Evolutionary conservation across 2,113 vertebrate genomes (phyloP).

Genomic region (Bufo bufo): DNA sequence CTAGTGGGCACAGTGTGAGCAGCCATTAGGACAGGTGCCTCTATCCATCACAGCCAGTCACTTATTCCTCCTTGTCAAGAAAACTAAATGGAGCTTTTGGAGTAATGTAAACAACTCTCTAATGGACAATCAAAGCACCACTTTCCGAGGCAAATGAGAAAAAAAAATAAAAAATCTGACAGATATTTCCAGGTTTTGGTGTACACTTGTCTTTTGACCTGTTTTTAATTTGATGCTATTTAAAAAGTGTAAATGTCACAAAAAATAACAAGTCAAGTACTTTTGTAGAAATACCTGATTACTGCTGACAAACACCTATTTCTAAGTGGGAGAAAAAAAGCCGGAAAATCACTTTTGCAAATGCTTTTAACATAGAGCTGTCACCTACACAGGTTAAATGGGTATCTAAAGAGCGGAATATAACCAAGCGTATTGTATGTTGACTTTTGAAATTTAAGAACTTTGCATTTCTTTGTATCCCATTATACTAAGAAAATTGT

Average conservation of each 20-base stretch:
- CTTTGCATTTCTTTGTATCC: no score
- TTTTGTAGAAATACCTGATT: constrained; percentile 62
- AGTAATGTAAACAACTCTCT: constrained; percentile 99
- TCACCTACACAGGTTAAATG: not conserved
- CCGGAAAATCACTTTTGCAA: not conserved
- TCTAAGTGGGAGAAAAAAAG: not conserved
- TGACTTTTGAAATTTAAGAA: not conserved
- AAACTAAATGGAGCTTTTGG: constrained; percentile 98
- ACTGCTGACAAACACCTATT: constrained; percentile 19
- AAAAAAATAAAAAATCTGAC: constrained; percentile 71
- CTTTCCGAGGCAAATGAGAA: constrained; percentile 81
- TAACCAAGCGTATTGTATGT: not conserved
- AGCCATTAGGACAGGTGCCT: constrained; percentile 99
- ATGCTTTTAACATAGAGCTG: not conserved
- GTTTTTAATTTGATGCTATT: constrained; percentile 68
- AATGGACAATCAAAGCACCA: constrained; percentile 92
- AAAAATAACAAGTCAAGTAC: constrained; percentile 54
- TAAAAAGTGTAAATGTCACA: constrained; percentile 60
- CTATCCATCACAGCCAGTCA: constrained; percentile 99
- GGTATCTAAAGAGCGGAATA: not conserved
- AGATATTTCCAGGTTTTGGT: constrained; percentile 69
- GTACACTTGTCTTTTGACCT: constrained; percentile 66
- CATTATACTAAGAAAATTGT: no score
- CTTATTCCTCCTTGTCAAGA: constrained; percentile 97
- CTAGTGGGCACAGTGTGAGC: constrained; percentile 99